These are phyloP conservation scores for Macrochelys suwanniensis DNA, from an alignment of 2,797 vertebrate genomes.

Conservation along the genomic window DNA sequence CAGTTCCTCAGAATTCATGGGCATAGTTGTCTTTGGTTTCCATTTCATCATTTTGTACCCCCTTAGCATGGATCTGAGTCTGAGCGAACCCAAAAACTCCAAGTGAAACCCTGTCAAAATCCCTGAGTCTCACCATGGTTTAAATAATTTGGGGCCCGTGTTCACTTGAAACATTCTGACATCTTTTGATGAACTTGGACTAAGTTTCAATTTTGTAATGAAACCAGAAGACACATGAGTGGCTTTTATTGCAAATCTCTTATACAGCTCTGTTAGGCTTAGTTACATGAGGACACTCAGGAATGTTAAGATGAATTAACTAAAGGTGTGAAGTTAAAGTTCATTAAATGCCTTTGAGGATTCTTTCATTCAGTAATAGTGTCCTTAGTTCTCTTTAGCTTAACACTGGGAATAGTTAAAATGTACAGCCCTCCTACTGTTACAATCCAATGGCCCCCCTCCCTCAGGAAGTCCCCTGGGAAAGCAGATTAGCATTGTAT, in stretches of 20 bases:
- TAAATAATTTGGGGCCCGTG: constrained; percentile 39
- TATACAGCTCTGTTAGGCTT: background rate
- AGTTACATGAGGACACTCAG: background rate
- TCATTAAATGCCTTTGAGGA: background rate
- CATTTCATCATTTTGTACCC: constrained; percentile 50
- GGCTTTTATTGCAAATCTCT: background rate
- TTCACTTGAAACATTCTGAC: background rate
- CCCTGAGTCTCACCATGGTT: constrained; percentile 9
- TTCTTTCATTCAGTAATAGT: background rate
- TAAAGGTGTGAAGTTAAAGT: background rate
- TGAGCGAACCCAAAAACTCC: constrained; percentile 67
- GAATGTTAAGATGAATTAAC: background rate
- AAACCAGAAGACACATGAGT: constrained; percentile 11
- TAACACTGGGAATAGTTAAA: background rate
- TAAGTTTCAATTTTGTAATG: background rate
- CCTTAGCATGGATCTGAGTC: constrained; percentile 63
- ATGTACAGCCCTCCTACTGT: background rate
- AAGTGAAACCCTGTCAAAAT: constrained; percentile 44
- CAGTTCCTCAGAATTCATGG: background rate
- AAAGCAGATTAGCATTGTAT: no score
- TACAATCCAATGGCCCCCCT: no score
- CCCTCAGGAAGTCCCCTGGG: no score
- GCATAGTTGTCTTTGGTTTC: constrained; percentile 53
- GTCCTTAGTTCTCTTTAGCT: background rate
- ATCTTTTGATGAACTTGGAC: constrained; percentile 39